phyloP scores from a whole-genome alignment of 2,888 invertebrate genomes.

The Sympetrum striolatum region DNA sequence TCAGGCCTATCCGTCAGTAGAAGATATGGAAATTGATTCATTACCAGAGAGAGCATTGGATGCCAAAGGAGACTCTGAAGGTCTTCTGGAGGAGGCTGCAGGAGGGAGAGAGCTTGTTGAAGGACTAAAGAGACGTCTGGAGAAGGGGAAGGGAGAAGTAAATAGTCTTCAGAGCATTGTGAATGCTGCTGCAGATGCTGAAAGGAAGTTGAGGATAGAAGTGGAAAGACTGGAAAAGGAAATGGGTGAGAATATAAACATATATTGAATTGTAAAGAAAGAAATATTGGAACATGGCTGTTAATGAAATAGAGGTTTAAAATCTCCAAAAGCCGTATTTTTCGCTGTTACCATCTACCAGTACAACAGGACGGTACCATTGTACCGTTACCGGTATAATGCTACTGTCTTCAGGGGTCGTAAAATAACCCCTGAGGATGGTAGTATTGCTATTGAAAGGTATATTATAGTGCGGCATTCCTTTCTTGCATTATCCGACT shows the following conservation, averaged over 20 bases:
- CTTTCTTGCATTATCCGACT: too few relatives aligned
- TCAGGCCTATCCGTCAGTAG: slow-evolving; percentile 9
- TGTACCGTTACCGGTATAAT: too few relatives aligned
- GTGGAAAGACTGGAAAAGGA: slow-evolving; percentile 25
- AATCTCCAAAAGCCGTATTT: too few relatives aligned
- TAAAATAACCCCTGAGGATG: too few relatives aligned
- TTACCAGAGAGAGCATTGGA: slow-evolving; percentile 63
- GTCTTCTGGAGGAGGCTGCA: slow-evolving; percentile 63
- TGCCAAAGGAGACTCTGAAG: slow-evolving; percentile 63
- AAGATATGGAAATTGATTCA: slow-evolving; percentile 57
- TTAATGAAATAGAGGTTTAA: too few relatives aligned
- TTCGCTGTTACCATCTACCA: too few relatives aligned
- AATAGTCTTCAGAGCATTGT: slow-evolving; percentile 45
- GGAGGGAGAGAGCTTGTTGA: slow-evolving; percentile 58
- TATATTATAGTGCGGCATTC: too few relatives aligned
- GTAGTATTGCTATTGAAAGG: too few relatives aligned
- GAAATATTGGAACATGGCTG: too few relatives aligned
- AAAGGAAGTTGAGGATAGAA: slow-evolving; percentile 18
- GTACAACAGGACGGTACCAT: too few relatives aligned
- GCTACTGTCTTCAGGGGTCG: too few relatives aligned
- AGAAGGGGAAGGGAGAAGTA: slow-evolving; percentile 46
- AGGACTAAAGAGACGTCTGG: slow-evolving; percentile 44
- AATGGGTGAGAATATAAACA: slow-evolving; percentile 4
- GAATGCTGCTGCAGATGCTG: slow-evolving; percentile 27
- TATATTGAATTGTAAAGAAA: neutral